These are phyloP conservation scores for Etheostoma perlongum DNA, from an alignment of 2,797 vertebrate genomes.

Conservation along the genomic window DNA sequence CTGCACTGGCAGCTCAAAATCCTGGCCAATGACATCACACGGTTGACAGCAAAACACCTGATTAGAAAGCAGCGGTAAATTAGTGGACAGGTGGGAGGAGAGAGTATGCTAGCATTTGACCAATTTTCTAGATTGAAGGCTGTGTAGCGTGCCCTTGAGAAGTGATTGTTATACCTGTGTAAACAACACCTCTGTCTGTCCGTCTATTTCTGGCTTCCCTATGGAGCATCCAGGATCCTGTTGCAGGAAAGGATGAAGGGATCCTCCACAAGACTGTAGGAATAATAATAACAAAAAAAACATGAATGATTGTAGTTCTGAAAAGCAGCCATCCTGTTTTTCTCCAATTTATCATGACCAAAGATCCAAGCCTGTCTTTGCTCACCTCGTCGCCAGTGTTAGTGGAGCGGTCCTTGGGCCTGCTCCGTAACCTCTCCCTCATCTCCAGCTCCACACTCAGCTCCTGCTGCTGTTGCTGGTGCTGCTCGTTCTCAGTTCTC, in stretches of 20 bases:
- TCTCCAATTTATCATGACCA: conserved; percentile 1
- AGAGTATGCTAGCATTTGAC: conserved; percentile 20
- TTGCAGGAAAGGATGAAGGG: conserved; percentile 89
- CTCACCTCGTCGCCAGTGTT: conserved; percentile 68
- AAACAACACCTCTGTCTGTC: conserved; percentile 74
- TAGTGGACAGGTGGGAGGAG: conserved; percentile 37
- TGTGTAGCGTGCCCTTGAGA: conserved; percentile 14
- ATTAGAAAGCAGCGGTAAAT: conserved; percentile 40
- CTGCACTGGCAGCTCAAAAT: conserved; percentile 90
- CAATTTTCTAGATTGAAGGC: conserved; percentile 19
- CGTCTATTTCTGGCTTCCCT: conserved; percentile 57
- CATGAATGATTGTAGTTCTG: conserved; percentile 13
- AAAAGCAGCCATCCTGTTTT: background rate
- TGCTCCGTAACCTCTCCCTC: conserved; percentile 86
- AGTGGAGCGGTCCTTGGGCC: conserved; percentile 75
- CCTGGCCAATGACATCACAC: conserved; percentile 87
- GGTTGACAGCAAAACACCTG: conserved; percentile 85
- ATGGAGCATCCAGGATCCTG: conserved; percentile 81
- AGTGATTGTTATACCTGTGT: conserved; percentile 69
- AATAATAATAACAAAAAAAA: conserved; percentile 13
- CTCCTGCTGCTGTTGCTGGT: conserved; percentile 81
- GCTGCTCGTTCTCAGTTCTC: conserved; percentile 78
- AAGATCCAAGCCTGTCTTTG: background rate
- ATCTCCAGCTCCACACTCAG: conserved; percentile 85
- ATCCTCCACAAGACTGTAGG: conserved; percentile 72